Evolutionary conservation across 2,888 invertebrate genomes (phyloP), one percentile per base, ranked within the genome.

Genomic region (Campoplex nolae): DNA sequence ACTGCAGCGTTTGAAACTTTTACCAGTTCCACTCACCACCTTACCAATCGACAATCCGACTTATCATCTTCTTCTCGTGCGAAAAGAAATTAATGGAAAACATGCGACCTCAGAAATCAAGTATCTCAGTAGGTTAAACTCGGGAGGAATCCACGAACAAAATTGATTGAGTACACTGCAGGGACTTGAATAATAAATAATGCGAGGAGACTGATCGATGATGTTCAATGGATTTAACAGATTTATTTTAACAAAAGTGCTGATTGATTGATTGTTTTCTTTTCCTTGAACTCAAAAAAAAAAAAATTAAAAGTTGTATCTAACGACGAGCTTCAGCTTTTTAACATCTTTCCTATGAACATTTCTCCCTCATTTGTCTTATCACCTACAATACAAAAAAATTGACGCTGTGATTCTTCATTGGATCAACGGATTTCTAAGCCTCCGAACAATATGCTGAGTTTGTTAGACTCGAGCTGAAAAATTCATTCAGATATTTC

Each of bases 21-120:
- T 45, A 62, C 62, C 62, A 16, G 32, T 54, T 45, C 18, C 6
- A 23, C 67, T 84, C 67, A 80, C 70, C 83, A 65, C n/a, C 56
- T 86, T 84, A 81, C 80, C 80, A 58, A 74, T 56, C 74, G 77
- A 74, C 38, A 77, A 45, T 58, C n/a, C 77, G 76, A 81, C 84
- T 86, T 86, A 84, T 81, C 86, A 62, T 77, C 84, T 11, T 45
- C 18, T 42, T 56, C 23, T 23, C 23, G 3, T 48, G 65, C 38
- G 13, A 23, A 73, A 32, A 65, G 48, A 13, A 18, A 35, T 38
- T 28, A 18, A 56, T 18, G 28, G 18, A 32, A 48, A 76, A 58
- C 8, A 9, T 32, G 16, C n/a, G 11, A 32, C 16, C 16, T 32
- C 16, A 32, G 7, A 32, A 62, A 32, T 32, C 13, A 32, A 62